phyloP scores from a whole-genome alignment of 2,113 vertebrate genomes.

The Alligator sinensis region DNA sequence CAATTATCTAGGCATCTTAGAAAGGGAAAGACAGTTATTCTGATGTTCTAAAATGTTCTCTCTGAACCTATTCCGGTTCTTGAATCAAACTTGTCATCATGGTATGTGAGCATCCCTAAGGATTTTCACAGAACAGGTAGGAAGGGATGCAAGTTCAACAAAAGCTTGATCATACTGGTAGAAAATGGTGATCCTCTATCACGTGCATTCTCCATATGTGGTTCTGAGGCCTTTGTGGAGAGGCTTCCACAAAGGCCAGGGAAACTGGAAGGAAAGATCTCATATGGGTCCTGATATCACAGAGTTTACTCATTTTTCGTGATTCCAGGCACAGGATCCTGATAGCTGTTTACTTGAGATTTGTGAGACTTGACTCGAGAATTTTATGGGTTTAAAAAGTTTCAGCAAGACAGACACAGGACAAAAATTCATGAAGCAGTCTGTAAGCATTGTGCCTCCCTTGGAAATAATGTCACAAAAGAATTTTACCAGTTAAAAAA shows the following conservation, averaged over 20 bases:
- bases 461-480: neutral
- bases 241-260: neutral
- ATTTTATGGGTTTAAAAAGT: neutral
- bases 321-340: neutral
- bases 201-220: accelerated
- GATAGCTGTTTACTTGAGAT: too few relatives aligned
- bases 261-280: neutral
- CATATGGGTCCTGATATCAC: neutral
- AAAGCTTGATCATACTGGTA: neutral
- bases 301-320: conserved; percentile 3
- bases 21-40: neutral
- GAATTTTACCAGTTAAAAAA: neutral
- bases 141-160: neutral
- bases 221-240: neutral
- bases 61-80: neutral
- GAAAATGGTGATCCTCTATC: neutral
- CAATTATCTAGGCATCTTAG: neutral
- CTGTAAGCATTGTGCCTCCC: conserved; percentile 15
- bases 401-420: neutral
- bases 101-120: neutral
- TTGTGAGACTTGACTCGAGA: neutral
- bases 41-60: neutral
- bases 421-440: neutral
- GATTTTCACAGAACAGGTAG: neutral
- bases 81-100: neutral